A percentile compares a stretch with the other conserved stretches of the same genome.
Evolutionary conservation across 2,888 invertebrate genomes (phyloP).

Genomic region (Acrobasis suavella): DNA sequence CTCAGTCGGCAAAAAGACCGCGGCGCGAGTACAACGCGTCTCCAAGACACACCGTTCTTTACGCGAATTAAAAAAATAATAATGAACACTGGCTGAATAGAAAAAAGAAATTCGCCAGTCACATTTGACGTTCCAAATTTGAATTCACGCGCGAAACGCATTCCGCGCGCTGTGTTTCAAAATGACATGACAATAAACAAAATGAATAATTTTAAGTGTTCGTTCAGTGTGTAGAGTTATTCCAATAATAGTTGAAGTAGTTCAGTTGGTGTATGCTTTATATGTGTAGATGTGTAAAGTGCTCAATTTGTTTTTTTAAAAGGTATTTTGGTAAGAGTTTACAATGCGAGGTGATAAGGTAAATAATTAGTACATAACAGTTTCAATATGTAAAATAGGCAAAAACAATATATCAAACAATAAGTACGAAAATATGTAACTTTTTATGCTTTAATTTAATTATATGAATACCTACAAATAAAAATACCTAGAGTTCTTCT

Average conservation of each 20-base stretch:
- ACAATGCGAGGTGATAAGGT: slow-evolving; percentile 38
- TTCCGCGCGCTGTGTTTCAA: slow-evolving; percentile 35
- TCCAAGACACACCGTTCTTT: slow-evolving; percentile 29
- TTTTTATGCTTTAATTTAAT: too few relatives aligned
- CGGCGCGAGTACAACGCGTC: slow-evolving; percentile 56
- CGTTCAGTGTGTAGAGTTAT: slow-evolving; percentile 19
- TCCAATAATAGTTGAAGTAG: slow-evolving; percentile 21
- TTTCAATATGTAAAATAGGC: too few relatives aligned
- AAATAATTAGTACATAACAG: slow-evolving; percentile 10
- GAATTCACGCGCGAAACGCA: slow-evolving; percentile 55
- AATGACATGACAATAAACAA: slow-evolving; percentile 42
- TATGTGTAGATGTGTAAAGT: slow-evolving; percentile 28
- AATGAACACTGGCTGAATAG: slow-evolving; percentile 46
- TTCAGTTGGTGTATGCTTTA: slow-evolving; percentile 28
- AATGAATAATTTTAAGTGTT: slow-evolving; percentile 28
- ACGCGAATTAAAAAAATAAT: slow-evolving; percentile 18
- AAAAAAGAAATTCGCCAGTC: slow-evolving; percentile 51
- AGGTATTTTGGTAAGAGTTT: slow-evolving; percentile 42
- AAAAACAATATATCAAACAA: too few relatives aligned
- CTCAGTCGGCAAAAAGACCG: slow-evolving; percentile 69
- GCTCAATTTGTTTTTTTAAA: slow-evolving; percentile 35
- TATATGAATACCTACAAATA: too few relatives aligned
- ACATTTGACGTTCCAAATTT: slow-evolving; percentile 54
- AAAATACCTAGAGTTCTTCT: too few relatives aligned
- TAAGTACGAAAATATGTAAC: too few relatives aligned